phyloP scores from a whole-genome alignment of 1,140 invertebrate species.

The Drosophila grimshawi region DNA sequence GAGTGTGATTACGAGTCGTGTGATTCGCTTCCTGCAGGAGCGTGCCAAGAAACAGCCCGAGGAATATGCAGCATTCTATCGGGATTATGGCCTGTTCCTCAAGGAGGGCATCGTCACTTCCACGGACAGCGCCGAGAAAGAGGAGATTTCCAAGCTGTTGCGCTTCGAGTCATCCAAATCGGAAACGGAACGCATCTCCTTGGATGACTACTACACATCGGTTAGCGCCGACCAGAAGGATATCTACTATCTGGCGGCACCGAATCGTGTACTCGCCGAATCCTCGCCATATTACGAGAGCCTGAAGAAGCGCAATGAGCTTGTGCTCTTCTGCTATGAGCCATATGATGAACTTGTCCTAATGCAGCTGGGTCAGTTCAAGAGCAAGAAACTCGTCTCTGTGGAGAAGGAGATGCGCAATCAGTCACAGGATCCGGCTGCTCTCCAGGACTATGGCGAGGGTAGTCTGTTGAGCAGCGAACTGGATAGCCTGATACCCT shows the following conservation, averaged over 20 bases:
- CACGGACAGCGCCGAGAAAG: constrained; percentile 92
- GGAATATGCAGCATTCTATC: constrained; percentile 94
- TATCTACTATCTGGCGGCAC: constrained; percentile 97
- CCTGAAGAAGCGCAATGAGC: constrained; percentile 93
- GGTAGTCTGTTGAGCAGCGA: constrained; percentile 89
- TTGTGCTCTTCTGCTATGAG: constrained; percentile 98
- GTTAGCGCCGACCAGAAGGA: constrained; percentile 92
- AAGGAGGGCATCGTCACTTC: constrained; percentile 97
- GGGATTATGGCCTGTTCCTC: constrained; percentile 96
- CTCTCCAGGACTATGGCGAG: constrained; percentile 86
- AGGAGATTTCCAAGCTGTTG: constrained; percentile 95
- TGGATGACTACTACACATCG: constrained; percentile 93
- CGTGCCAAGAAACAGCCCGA: constrained; percentile 93
- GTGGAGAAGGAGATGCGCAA: constrained; percentile 97
- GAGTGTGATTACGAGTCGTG: constrained; percentile 92
- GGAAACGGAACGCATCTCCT: constrained; percentile 90
- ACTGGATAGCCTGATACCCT: constrained; percentile 91
- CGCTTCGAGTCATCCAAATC: constrained; percentile 96
- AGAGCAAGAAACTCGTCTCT: constrained; percentile 91
- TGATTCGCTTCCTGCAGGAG: constrained; percentile 95
- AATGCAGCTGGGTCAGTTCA: constrained; percentile 94
- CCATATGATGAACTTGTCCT: constrained; percentile 98
- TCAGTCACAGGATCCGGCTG: constrained; percentile 86
- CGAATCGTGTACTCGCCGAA: constrained; percentile 95
- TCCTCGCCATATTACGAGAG: constrained; percentile 97